phyloP scores from a whole-genome alignment of 2,797 vertebrate genomes.

The Periparus ater region DNA sequence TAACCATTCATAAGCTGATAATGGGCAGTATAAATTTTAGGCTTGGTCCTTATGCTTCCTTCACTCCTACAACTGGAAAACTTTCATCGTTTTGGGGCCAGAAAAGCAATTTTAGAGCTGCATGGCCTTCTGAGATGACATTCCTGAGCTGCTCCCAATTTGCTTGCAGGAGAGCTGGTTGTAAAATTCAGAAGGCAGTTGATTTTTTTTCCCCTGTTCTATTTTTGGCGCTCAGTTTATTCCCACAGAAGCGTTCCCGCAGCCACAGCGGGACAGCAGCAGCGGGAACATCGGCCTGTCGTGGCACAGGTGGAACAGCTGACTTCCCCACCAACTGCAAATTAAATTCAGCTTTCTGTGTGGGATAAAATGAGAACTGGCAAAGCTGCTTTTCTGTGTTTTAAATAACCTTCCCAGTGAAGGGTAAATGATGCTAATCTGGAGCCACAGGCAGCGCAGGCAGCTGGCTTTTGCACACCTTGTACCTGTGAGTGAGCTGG shows the following conservation, averaged over 20 bases:
- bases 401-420: not conserved
- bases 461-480: not conserved
- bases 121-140: not conserved
- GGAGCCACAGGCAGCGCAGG: not conserved
- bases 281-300: not conserved
- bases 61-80: accelerated
- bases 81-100: accelerated
- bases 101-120: not conserved
- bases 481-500: not conserved
- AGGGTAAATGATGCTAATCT: not conserved
- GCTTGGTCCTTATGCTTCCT: not conserved
- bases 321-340: not conserved
- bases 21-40: not conserved
- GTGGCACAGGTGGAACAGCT: not conserved
- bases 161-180: not conserved
- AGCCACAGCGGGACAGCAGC: not conserved
- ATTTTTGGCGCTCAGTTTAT: not conserved
- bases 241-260: not conserved
- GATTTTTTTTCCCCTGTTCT: not conserved
- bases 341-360: not conserved
- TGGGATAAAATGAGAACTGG: constrained; percentile 29
- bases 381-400: constrained; percentile 30
- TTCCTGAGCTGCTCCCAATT: not conserved
- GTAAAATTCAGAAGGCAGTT: not conserved
- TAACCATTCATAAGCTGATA: not conserved